A percentile compares a stretch with the other conserved stretches of the same genome.
These are phyloP conservation scores for Nannoperca obscura DNA, from an alignment of 2,797 vertebrate species.

Conservation along the genomic window DNA sequence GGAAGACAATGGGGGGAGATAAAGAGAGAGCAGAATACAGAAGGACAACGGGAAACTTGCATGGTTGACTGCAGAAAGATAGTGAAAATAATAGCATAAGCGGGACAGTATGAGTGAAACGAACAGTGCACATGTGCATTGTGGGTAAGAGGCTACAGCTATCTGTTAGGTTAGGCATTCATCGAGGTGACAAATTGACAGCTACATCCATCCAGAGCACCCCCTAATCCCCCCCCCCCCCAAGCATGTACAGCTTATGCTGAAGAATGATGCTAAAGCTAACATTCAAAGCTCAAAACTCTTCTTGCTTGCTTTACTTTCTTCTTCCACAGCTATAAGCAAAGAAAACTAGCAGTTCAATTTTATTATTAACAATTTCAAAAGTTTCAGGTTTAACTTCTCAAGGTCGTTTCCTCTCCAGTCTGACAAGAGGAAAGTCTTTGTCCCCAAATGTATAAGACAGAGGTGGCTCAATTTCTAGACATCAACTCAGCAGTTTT, in stretches of 20 bases:
- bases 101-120: background rate
- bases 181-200: background rate
- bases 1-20: constrained; percentile 1
- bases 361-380: no score
- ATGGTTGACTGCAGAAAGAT: background rate
- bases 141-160: background rate
- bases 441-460: constrained; percentile 44
- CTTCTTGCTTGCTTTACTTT: background rate
- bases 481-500: constrained; percentile 66
- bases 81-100: background rate
- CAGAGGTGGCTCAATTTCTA: constrained; percentile 65
- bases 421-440: constrained; percentile 16
- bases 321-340: background rate
- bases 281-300: background rate
- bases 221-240: background rate
- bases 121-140: background rate
- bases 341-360: background rate
- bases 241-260: background rate
- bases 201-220: background rate
- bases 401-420: background rate
- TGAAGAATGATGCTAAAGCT: background rate
- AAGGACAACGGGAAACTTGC: background rate
- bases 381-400: background rate
- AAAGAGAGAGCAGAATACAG: background rate
- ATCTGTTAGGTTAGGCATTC: background rate